Evolutionary conservation across 1,140 invertebrate genomes (phyloP).

Genomic region (Drosophila kikkawai): DNA sequence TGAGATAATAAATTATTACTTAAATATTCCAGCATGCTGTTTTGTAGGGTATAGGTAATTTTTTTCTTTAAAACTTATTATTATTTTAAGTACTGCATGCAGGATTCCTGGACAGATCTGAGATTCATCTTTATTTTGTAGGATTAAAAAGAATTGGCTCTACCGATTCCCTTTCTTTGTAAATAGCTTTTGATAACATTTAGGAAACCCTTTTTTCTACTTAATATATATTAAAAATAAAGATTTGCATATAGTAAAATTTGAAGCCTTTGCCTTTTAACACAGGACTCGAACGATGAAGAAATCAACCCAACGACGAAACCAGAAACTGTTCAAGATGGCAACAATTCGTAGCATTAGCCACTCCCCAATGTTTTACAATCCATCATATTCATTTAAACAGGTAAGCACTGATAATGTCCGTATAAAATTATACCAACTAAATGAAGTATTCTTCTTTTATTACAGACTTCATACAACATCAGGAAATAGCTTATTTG

Average conservation of each 20-base stretch:
- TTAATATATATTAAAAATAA: too few species aligned
- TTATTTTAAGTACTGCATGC: background rate
- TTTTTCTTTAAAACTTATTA: background rate
- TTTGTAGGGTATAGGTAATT: background rate
- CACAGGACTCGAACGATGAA: slow-evolving; percentile 10
- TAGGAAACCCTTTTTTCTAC: background rate
- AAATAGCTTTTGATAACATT: slow-evolving; percentile 1
- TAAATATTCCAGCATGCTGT: background rate
- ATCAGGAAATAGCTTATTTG: slow-evolving; percentile 19
- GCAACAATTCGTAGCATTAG: background rate
- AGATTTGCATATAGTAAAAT: background rate
- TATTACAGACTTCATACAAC: background rate
- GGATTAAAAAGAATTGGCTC: slow-evolving; percentile 6
- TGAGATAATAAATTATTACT: background rate
- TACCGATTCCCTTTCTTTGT: background rate
- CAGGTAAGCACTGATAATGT: background rate
- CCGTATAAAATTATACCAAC: background rate
- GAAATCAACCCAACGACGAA: slow-evolving; percentile 8
- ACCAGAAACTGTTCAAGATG: slow-evolving; percentile 1
- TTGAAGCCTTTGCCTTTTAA: background rate
- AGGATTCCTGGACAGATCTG: background rate
- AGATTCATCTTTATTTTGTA: background rate
- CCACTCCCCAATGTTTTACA: background rate
- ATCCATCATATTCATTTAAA: background rate
- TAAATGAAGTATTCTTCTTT: background rate